Evolutionary conservation across 2,888 invertebrate species (phyloP), one percentile per base, ranked within the genome.

Genomic region (Bellardia pandia): DNA sequence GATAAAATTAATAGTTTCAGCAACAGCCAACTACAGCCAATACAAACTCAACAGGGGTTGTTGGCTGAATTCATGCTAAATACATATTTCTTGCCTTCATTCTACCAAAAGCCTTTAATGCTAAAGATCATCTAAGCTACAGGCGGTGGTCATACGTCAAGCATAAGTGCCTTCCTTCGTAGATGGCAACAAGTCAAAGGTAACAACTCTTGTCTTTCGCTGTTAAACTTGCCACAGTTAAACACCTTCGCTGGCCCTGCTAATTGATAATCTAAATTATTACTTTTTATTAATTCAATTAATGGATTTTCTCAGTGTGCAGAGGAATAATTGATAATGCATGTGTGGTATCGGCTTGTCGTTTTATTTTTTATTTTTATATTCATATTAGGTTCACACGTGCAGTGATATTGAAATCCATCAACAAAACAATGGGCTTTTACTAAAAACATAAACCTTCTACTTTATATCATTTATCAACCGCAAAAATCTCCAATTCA

Each of bases 1-100:
- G 48, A 33, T 85, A 64, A 85, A 82, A 87, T 87, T 87, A 87
- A 87, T 87, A 87, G 85, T 85, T 78, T 85, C 69, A 75, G 62
- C 74, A 72, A 53, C 14, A 33, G 23, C 23, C 30, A 48, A 33
- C 23, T 33, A 33, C 42, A 42, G 53, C 60, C 71, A 72, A 83
- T 75, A 75, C 69, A 79, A 80, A 83, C 72, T 42, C 86, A 53
- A 62, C 86, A 62, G 76, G 86, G 51, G 68, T 16, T 77, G 68
- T 16, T 77, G 45, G 37, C 11, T 78, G 58, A 30, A 42, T 40
- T 6, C 42, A 42, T 68, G 58, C 58, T 48, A 56, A 45, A 53
- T 5, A n/a, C n/a, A n/a, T n/a, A 48, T 48, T 64, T 3, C 8
- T 58, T 66, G 48, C 0, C 56, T 13, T 68, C n/a, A n/a, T n/a